These are phyloP conservation scores for Sceliomorpha sp. DNA, from an alignment of 2,888 invertebrate species.

Conservation along the genomic window DNA sequence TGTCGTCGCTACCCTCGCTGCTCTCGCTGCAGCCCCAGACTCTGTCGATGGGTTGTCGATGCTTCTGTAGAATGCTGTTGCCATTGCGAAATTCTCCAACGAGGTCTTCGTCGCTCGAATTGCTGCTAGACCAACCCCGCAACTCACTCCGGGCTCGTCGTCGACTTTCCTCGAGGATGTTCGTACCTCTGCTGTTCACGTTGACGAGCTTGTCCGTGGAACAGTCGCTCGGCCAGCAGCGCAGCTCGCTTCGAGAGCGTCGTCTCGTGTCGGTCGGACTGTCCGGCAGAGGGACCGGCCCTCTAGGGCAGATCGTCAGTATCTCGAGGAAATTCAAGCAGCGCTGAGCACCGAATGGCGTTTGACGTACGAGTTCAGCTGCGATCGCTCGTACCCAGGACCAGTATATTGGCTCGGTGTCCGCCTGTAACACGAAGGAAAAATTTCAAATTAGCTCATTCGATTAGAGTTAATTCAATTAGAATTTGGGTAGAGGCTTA, in stretches of 20 bases:
- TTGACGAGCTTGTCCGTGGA: slow-evolving; percentile 13
- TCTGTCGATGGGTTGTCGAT: slow-evolving; percentile 62
- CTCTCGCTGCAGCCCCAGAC: slow-evolving; percentile 78
- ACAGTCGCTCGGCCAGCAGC: slow-evolving; percentile 70
- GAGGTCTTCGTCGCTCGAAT: slow-evolving; percentile 76
- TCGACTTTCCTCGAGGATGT: slow-evolving; percentile 68
- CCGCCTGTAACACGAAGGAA: slow-evolving; percentile 83
- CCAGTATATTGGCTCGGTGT: slow-evolving; percentile 86
- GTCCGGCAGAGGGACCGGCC: slow-evolving; percentile 81
- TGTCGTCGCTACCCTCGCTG: slow-evolving; percentile 78
- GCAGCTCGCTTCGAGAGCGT: slow-evolving; percentile 75
- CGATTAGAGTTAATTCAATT: too few relatives aligned
- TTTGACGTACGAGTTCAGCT: slow-evolving; percentile 88
- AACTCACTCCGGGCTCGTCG: slow-evolving; percentile 74
- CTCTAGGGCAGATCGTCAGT: slow-evolving; percentile 83
- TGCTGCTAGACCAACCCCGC: slow-evolving; percentile 76
- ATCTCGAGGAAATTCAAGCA: slow-evolving; percentile 87
- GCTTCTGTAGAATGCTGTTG: slow-evolving; percentile 59
- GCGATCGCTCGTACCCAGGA: slow-evolving; percentile 89
- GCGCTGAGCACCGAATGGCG: slow-evolving; percentile 84
- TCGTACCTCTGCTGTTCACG: slow-evolving; percentile 28
- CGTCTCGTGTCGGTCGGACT: slow-evolving; percentile 78
- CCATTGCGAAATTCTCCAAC: slow-evolving; percentile 64
- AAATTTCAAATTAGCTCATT: not conserved
- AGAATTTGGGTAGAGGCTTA: too few relatives aligned